These are phyloP conservation scores for Phania funesta DNA, from an alignment of 2,888 invertebrate species.

Conservation along the genomic window DNA sequence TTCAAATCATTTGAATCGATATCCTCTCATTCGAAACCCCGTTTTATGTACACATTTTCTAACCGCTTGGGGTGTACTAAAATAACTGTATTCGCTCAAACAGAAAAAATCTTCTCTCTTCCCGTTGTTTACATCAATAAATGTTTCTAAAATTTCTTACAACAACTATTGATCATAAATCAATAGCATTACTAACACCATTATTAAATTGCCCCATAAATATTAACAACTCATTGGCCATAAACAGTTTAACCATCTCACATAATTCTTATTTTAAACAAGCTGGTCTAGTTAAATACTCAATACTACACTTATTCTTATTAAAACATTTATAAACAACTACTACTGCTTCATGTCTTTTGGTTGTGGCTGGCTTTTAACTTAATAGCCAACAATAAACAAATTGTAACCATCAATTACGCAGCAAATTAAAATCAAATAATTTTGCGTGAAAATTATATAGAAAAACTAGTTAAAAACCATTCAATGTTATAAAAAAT, in stretches of 20 bases:
- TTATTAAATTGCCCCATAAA: constrained; percentile 58
- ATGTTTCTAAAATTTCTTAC: constrained; percentile 8
- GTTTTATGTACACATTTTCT: no score
- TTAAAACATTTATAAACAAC: not conserved
- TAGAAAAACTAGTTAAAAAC: constrained; percentile 67
- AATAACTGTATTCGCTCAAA: no score
- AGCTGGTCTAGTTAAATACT: constrained; percentile 41
- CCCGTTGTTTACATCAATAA: not conserved
- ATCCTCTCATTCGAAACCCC: no score
- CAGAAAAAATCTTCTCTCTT: not conserved
- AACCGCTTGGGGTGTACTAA: no score
- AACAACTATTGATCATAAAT: constrained; percentile 23
- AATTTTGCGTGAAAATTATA: constrained; percentile 75
- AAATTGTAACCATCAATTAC: constrained; percentile 72
- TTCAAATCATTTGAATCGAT: no score
- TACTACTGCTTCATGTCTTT: not conserved
- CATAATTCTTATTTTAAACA: constrained; percentile 59
- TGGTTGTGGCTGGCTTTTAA: constrained; percentile 7
- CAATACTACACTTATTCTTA: not conserved
- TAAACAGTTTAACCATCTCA: constrained; percentile 47
- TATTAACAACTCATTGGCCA: constrained; percentile 64
- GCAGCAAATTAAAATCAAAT: constrained; percentile 79
- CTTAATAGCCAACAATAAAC: constrained; percentile 66
- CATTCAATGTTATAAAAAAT: constrained; percentile 73
- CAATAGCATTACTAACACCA: constrained; percentile 39